Percentiles rank a stretch among this genome's conserved stretches.
phyloP scores from a whole-genome alignment of 2,113 vertebrate genomes.

The Oryctolagus cuniculus region mOryCun1.1 NC_091433.1:155283001-155283500 shows the following conservation, averaged over 20 bases:
- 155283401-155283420: no score
- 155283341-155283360: no score
- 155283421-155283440: no score
- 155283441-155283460: no score
- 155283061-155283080: not conserved
- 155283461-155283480: no score
- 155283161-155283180: not conserved
- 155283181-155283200: constrained; percentile 23
- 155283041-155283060: not conserved
- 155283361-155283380: no score
- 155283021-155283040: not conserved
- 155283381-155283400: no score
- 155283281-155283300: no score
- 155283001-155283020: not conserved
- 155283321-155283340: no score
- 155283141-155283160: not conserved
- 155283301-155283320: no score
- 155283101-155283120: constrained; percentile 8
- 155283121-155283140: not conserved
- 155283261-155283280: not conserved
- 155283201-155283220: not conserved
- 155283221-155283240: not conserved
- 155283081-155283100: not conserved
- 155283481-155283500: no score
- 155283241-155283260: constrained; percentile 33